Evolutionary conservation across 2,797 vertebrate species (phyloP).

Genomic region (Lophius americanus): DNA sequence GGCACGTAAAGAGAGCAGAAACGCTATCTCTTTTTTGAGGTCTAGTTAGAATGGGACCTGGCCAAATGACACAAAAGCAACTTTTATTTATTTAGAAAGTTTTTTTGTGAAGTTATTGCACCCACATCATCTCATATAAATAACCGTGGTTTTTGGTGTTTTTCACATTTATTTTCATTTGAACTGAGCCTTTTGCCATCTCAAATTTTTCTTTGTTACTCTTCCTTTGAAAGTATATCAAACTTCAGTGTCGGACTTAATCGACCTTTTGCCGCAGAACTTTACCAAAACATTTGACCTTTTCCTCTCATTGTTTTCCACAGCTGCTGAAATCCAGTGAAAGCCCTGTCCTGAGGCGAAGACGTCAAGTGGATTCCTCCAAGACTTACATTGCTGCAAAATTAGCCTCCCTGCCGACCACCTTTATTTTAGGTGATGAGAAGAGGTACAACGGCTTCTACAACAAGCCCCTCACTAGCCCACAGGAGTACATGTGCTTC

Average conservation of each 20-base stretch:
- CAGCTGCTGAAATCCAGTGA: conserved; percentile 90
- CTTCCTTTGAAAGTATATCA: not conserved
- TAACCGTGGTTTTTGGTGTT: not conserved
- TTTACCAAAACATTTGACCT: conserved; percentile 1
- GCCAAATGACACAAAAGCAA: not conserved
- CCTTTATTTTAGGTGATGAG: conserved; percentile 93
- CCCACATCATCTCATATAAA: too few species aligned
- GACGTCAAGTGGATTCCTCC: conserved; percentile 85
- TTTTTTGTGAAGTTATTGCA: too few species aligned
- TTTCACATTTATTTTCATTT: not conserved
- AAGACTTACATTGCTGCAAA: conserved; percentile 94
- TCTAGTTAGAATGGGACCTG: conserved; percentile 18
- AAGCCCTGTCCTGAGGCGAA: conserved; percentile 81
- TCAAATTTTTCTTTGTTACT: too few species aligned
- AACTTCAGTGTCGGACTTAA: not conserved
- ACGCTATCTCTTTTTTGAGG: conserved; percentile 46
- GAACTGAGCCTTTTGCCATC: too few species aligned
- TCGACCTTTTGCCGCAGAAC: not conserved
- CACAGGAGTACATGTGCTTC: conserved; percentile 92
- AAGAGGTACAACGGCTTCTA: conserved; percentile 91
- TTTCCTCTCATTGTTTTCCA: not conserved
- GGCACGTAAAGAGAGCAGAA: conserved; percentile 51
- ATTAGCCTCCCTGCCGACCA: conserved; percentile 86
- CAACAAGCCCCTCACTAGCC: conserved; percentile 90
- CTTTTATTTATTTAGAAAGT: too few species aligned